Evolutionary conservation across 2,888 invertebrate genomes (phyloP), one percentile per base, ranked within the genome.

Genomic region (Caradrina kadenii): DNA sequence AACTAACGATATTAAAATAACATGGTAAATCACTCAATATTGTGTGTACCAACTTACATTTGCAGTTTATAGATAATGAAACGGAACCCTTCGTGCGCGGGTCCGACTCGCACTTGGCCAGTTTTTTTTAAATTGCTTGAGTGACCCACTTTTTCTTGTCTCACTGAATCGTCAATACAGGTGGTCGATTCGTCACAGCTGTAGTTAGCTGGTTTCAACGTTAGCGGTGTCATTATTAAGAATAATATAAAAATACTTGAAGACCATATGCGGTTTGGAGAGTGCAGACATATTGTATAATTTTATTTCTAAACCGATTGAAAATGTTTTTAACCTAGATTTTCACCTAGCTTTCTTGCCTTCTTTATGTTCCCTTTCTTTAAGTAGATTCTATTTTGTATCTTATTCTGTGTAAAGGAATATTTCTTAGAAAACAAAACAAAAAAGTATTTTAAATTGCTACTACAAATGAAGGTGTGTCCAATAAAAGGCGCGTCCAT

Each of bases 151-250:
- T 70, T 52, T 49, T 31, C 31, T 61, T 63, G n/a, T 56, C 56
- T 65, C 19, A 45, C 45, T 19, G 35, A 39, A 67, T 54, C 53
- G 8, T 42, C 64, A 55, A 54, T 35, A 35, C 76, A 76, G 65
- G 64, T 79, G 69, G 76, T 70, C n/a, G 22, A 65, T 70, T 65
- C 45, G 42, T 50, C 55, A 60, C 54, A 63, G 54, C n/a, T 26
- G 26, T 13, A 52, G 22, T 31, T 26, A 56, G n/a, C 39, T 70
- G 54, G 13, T 39, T 55, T 49, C 21, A 35, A 45, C 31, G 59
- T 56, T 56, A 21, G 48, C n/a, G 50, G 58, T 69, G 62, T 61
- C 31, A 19, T 50, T 50, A 15, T 42, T 61, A 8, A 59, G 31
- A 64, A 52, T 49, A 50, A 13, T 53, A 52, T n/a, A n/a, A 53